phyloP scores from a whole-genome alignment of 2,888 invertebrate genomes.

The Chrysotoxum bicinctum region DNA sequence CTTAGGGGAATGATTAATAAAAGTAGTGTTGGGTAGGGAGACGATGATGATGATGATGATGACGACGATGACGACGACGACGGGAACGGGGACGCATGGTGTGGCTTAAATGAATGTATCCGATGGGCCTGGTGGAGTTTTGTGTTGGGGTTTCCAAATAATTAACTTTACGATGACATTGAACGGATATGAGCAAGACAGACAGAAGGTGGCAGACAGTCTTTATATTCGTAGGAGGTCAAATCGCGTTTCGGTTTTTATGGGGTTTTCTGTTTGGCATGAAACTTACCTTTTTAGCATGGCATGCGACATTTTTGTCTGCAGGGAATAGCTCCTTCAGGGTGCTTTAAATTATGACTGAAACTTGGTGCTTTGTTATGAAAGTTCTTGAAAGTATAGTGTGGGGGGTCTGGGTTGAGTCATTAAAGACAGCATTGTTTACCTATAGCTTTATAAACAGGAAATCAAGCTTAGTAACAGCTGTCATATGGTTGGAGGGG shows the following conservation, averaged over 20 bases:
- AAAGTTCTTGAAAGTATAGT: background rate
- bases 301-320: constrained; percentile 23
- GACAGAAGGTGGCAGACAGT: constrained; percentile 24
- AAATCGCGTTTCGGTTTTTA: constrained; percentile 25
- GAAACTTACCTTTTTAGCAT: constrained; percentile 11
- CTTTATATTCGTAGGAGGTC: constrained; percentile 16
- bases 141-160: constrained; percentile 61
- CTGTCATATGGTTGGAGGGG: background rate
- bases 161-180: constrained; percentile 68
- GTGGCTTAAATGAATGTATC: constrained; percentile 46
- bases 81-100: background rate
- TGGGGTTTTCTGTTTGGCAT: background rate
- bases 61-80: background rate
- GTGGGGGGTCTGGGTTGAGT: background rate
- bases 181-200: constrained; percentile 33
- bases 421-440: background rate
- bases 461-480: background rate
- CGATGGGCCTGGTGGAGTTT: constrained; percentile 33
- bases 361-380: background rate
- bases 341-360: constrained; percentile 5
- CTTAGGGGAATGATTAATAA: constrained; percentile 69
- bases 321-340: background rate
- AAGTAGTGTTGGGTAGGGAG: constrained; percentile 5
- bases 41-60: background rate
- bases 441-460: background rate